phyloP scores from a whole-genome alignment of 2,888 invertebrate species.

The Cryptus viduatorius region DNA sequence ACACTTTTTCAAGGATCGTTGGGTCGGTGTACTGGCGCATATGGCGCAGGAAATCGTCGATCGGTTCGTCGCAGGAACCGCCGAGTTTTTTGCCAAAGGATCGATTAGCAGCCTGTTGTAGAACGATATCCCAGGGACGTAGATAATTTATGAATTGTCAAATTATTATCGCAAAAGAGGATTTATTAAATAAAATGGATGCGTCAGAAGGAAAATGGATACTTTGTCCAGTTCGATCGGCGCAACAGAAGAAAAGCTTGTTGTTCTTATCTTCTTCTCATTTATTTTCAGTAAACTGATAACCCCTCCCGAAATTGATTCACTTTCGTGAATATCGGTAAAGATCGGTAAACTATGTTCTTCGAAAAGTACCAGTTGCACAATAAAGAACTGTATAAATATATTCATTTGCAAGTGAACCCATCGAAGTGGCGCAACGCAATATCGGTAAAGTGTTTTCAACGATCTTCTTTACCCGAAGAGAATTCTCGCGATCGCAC shows the following conservation, averaged over 20 bases:
- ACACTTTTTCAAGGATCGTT: slow-evolving; percentile 54
- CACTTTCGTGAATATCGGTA: not conserved
- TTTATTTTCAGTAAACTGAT: not conserved
- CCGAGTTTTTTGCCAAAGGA: slow-evolving; percentile 18
- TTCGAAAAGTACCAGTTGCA: not conserved
- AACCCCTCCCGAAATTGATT: not conserved
- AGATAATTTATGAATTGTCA: not conserved
- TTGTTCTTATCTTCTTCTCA: not conserved
- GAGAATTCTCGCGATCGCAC: slow-evolving; percentile 26
- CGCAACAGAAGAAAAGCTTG: not conserved
- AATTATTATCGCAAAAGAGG: not conserved
- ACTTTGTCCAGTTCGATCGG: not conserved
- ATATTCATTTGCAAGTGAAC: not conserved
- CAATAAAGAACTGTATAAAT: not conserved
- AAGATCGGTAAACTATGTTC: not conserved
- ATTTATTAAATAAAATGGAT: slow-evolving; percentile 8
- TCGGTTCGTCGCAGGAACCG: slow-evolving; percentile 43
- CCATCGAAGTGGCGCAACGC: not conserved
- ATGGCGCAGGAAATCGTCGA: slow-evolving; percentile 61
- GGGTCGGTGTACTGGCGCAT: slow-evolving; percentile 58
- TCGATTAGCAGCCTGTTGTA: not conserved
- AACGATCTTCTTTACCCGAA: slow-evolving; percentile 31
- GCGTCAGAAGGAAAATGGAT: not conserved
- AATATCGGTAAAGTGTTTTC: slow-evolving; percentile 8
- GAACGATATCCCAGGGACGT: not conserved